These are phyloP conservation scores for Hypomesus transpacificus DNA, from an alignment of 2,113 vertebrate genomes.

Conservation along the genomic window DNA sequence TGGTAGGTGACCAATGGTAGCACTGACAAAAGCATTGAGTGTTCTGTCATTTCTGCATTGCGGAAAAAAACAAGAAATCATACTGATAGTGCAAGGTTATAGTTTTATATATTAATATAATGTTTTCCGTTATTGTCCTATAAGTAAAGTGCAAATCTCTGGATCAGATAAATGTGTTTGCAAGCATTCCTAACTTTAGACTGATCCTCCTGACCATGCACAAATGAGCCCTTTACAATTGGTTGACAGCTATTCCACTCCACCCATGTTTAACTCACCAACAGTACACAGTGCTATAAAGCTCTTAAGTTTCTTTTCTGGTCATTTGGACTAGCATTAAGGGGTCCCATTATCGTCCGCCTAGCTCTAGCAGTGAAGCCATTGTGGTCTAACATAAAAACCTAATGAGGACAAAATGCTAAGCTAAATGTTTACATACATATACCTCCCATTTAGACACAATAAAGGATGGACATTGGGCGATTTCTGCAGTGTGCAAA, in stretches of 20 bases:
- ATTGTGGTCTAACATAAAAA: not conserved
- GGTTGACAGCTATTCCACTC: constrained; percentile 33
- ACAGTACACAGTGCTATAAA: constrained; percentile 10
- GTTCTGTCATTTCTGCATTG: constrained; percentile 48
- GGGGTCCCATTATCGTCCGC: too few species aligned
- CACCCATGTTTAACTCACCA: constrained; percentile 29
- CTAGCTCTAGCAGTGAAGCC: not conserved
- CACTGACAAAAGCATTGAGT: constrained; percentile 41
- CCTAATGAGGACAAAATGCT: not conserved
- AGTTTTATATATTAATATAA: constrained; percentile 71
- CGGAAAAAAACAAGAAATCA: constrained; percentile 39
- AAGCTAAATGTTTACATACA: constrained; percentile 1
- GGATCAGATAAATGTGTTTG: constrained; percentile 64
- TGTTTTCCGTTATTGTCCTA: constrained; percentile 62
- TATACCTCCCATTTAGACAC: constrained; percentile 15
- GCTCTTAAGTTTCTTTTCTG: constrained; percentile 16
- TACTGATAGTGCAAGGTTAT: constrained; percentile 70
- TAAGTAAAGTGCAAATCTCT: constrained; percentile 75
- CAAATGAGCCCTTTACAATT: constrained; percentile 63
- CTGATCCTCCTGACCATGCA: constrained; percentile 58
- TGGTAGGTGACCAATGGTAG: constrained; percentile 44
- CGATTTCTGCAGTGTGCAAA: constrained; percentile 30
- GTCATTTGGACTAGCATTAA: not conserved
- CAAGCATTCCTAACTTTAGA: constrained; percentile 58
- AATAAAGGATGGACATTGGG: constrained; percentile 27